Base-by-base conservation (phyloP, 2,113 vertebrate species). In the Petroica traversi region DNA sequence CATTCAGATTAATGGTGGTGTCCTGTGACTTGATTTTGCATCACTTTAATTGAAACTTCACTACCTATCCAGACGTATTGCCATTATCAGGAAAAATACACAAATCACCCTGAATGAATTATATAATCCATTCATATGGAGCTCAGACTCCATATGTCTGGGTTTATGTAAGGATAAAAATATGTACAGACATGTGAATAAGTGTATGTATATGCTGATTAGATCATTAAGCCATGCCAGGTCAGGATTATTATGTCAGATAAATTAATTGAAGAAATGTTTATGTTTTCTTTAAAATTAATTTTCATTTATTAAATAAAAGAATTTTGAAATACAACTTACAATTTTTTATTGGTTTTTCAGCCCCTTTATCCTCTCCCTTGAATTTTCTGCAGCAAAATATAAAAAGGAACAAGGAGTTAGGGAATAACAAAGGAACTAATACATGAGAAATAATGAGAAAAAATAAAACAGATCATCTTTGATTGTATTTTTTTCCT, bases 331-430 rank as follows among this genome's bases (percentile, higher is more conserved):
- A 75, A 24, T 3, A 19, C 1, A 20, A 0, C 22, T 24, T 52
- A 33, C 15, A 2, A 2, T 0, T 69, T 62, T 66, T 38, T 23
- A 28, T 6, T 43, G 33, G 16, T 59, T 82, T 74, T 15, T 73
- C 16, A 55, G 5, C 0, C 25, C 4, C 3, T 6, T 4, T 34
- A n/a, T 31, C 9, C 3, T 12, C 9, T 90, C 63, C 13, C 11
- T 48, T 74, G 38, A 54, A 43, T 88, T 78, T 85, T 71, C 28
- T 72, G 11, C 20, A 92, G 4, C 9, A 67, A 85, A 71, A 54
- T 14, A 29, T 28, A 19, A 33, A 81, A 90, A 67, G 2, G 1
- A 22, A 54, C 5, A 69, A 59, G 4, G 7, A 81, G 2, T 19
- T 49, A 54, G 15, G 12, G 23, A 94, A 51, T 34, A 75, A 55